Base-by-base conservation (phyloP, 2,797 vertebrate species). In the Melanotaenia trifasciata region DNA sequence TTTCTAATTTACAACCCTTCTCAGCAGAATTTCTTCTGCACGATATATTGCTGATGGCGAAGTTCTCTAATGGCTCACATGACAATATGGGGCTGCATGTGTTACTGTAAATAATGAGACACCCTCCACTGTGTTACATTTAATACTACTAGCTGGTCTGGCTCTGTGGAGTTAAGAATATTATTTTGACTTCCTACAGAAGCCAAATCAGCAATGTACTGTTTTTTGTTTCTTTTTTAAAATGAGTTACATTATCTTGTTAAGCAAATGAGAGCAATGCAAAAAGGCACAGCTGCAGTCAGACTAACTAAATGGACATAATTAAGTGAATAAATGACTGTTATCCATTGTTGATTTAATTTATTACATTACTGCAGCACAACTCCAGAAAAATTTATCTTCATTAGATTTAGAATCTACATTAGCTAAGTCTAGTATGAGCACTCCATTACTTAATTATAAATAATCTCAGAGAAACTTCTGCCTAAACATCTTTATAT, bases 1-100 rank as follows among this genome's bases (percentile, higher is more conserved):
- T 87, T 79, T 90, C 70, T 87, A 83, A 92, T 90, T 91, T 86
- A 91, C 84, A 75, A 64, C 84, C 79, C 47, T 58, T 72, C 76
- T 28, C 66, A 76, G 77, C 47, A 77, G 78, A 79, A 58, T 76
- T 72, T 78, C 73, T 73, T 78, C 73, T 65, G 63, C 78, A 66
- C 78, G 72, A 81, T 76, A 72, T 86, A 83, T 65, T 72, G 79
- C 74, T 80, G 77, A 77, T 73, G 61, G 78, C 72, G 81, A 80
- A 75, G 57, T 64, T 71, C 64, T 33, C 64, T 67, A 57, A 30
- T 12, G 40, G 63, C 67, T 64, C 38, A 11, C 51, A 22, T 33
- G 16, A 30, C 64, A 66, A 72, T 14, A 5, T 14, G 79, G 64
- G 63, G 65, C 76, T 18, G 56, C 60, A 76, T 60, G 76, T 65